A percentile compares a stretch with the other conserved stretches of the same genome.
Evolutionary conservation across 64 coral and sea anemone species (phyloP).

Genomic region (Platygyra sinensis): DNA sequence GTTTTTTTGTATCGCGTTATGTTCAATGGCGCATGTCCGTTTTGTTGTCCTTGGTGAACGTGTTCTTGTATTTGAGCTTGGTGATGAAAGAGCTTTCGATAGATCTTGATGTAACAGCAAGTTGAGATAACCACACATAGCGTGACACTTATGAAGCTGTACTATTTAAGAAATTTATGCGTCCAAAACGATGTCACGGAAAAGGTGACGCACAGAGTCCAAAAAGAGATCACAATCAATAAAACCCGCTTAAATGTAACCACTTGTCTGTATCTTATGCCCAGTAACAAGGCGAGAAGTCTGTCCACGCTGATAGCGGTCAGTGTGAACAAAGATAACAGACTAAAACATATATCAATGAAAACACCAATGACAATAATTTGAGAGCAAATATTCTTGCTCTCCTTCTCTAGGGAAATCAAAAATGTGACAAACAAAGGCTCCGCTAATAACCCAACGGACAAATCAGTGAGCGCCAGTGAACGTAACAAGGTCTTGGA

Average conservation of each 20-base stretch:
- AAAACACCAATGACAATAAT: neutral
- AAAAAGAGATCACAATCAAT: neutral
- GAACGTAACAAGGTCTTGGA: neutral
- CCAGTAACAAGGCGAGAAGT: neutral
- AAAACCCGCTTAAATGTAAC: neutral
- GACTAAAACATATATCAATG: neutral
- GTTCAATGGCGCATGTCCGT: neutral
- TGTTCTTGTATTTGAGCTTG: neutral
- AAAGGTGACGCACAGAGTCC: neutral
- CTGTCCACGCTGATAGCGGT: constrained; percentile 18
- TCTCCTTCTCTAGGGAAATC: neutral
- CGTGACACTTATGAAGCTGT: neutral
- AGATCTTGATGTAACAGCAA: constrained; percentile 2
- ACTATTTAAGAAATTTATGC: neutral
- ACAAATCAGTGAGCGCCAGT: neutral
- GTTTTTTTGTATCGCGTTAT: constrained; percentile 11
- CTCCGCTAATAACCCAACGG: neutral
- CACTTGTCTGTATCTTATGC: neutral
- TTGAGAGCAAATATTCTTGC: too few species aligned
- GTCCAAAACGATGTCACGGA: neutral
- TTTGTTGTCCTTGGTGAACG: neutral
- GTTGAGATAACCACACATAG: neutral
- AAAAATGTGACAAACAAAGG: neutral
- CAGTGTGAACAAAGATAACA: neutral
- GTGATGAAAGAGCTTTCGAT: neutral